Evolutionary conservation across 2,888 invertebrate genomes (phyloP).

Genomic region (Baronia brevicornis): DNA sequence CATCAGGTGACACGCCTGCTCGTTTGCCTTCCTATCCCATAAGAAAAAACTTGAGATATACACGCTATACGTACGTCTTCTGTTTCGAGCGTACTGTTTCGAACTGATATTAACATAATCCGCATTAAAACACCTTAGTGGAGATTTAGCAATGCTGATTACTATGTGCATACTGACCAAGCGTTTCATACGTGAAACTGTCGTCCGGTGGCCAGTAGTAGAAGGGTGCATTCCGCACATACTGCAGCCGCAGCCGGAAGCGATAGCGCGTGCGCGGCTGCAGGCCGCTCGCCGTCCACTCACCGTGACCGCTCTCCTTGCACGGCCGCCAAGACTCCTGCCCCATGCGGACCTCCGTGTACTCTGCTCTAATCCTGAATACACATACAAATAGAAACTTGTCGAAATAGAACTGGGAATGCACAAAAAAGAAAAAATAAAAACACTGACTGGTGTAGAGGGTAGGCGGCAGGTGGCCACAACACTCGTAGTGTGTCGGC

Average conservation of each 20-base stretch:
- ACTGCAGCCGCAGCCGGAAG: constrained; percentile 80
- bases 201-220: constrained; percentile 85
- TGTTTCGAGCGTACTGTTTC: too few relatives aligned
- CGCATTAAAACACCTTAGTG: too few relatives aligned
- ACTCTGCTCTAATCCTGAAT: constrained; percentile 54
- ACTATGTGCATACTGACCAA: constrained; percentile 62
- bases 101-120: too few relatives aligned
- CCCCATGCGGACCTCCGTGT: constrained; percentile 68
- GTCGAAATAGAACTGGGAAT: too few relatives aligned
- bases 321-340: constrained; percentile 41
- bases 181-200: constrained; percentile 84
- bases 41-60: too few relatives aligned
- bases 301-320: constrained; percentile 27
- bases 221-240: constrained; percentile 73
- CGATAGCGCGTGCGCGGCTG: constrained; percentile 86
- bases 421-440: background rate
- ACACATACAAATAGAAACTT: too few relatives aligned
- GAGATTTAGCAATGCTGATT: background rate
- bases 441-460: constrained; percentile 39
- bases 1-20: too few relatives aligned
- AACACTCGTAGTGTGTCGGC: constrained; percentile 76
- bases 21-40: too few relatives aligned
- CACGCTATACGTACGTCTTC: too few relatives aligned
- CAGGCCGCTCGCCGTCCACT: constrained; percentile 64
- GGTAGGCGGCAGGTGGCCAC: constrained; percentile 76